Base-by-base conservation (phyloP, 2,888 invertebrate genomes). In the Aspidiotus destructor region DNA sequence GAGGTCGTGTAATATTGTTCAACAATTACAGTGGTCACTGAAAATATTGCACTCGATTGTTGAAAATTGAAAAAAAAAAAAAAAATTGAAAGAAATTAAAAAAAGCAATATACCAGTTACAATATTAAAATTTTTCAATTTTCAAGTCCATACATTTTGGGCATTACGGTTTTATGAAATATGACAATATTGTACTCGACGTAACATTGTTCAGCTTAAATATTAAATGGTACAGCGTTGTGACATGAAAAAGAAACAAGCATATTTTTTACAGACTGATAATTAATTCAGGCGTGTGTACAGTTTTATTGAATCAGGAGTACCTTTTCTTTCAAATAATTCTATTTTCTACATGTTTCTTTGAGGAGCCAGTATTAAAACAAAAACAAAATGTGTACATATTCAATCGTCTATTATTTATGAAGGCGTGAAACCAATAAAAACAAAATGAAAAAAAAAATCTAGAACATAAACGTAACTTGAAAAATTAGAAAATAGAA, bases 401-500 rank as follows among this genome's bases (percentile, higher is more conserved):
- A 11, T 11, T 48, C 6, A 11, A 48, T 48, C 48, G 6, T 13
- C 10, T n/a, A 48, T 48, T 11, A 48, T 48, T 48, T 48, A 48
- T 11, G n/a, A 11, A 48, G 48, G 48, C 10, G 2, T 48, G n/a
- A 48, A 48, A 48, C 10, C 10, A 48, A 11, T 13, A 48, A 48
- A 48, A 48, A 48, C 48, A 48, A 48, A 48, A 48, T 13, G n/a
- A 48, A 58, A 58, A 58, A 58, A 28, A 58, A n/a, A 55, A 11
- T 55, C 16, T 15, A 55, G 55, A 16, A 55, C 13, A 16, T 55
- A 55, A 52, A 62, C 40, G 60, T 60, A 67, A 67, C 67, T 67
- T 58, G 67, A 52, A 67, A 67, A 67, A 67, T 67, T 58, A 65
- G 17, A 41, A 53, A 62, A 58, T 60, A 65, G 60, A 65, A 58